These are phyloP conservation scores for Chiridota heheva DNA, from an alignment of 35 echinoderm and acorn worm genomes.

Conservation along the genomic window DNA sequence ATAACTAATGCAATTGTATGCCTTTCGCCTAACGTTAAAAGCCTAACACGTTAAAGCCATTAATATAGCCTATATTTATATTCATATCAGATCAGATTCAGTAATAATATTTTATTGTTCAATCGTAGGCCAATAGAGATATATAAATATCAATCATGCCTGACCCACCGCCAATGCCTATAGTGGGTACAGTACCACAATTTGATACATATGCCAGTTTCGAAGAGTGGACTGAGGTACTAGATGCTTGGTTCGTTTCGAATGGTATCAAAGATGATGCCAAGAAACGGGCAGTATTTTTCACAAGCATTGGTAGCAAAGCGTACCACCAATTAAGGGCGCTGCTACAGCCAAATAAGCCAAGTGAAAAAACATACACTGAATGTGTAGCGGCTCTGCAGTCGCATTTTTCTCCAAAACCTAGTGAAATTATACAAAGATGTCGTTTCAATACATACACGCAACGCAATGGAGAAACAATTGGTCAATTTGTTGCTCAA, in stretches of 20 bases:
- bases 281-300: constrained; percentile 34
- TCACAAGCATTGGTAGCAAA: constrained; percentile 47
- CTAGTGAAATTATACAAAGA: too few relatives aligned
- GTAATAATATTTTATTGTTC: too few relatives aligned
- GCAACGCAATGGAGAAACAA: too few relatives aligned
- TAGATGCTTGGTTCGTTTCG: constrained; percentile 25
- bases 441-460: too few relatives aligned
- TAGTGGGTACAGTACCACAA: not conserved
- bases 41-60: too few relatives aligned
- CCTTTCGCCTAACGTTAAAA: too few relatives aligned
- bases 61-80: too few relatives aligned
- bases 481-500: constrained; percentile 27
- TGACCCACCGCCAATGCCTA: too few relatives aligned
- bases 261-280: constrained; percentile 22
- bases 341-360: constrained; percentile 40
- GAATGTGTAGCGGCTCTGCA: constrained; percentile 4
- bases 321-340: constrained; percentile 41
- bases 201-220: not conserved
- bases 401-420: not conserved
- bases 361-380: constrained; percentile 20
- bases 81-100: too few relatives aligned
- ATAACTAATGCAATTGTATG: too few relatives aligned
- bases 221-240: constrained; percentile 4
- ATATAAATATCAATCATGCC: too few relatives aligned
- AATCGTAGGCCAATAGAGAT: too few relatives aligned